Evolutionary conservation across 2,797 vertebrate species (phyloP), one percentile per base, ranked within the genome.

Genomic region (Coregonus ussuriensis): DNA sequence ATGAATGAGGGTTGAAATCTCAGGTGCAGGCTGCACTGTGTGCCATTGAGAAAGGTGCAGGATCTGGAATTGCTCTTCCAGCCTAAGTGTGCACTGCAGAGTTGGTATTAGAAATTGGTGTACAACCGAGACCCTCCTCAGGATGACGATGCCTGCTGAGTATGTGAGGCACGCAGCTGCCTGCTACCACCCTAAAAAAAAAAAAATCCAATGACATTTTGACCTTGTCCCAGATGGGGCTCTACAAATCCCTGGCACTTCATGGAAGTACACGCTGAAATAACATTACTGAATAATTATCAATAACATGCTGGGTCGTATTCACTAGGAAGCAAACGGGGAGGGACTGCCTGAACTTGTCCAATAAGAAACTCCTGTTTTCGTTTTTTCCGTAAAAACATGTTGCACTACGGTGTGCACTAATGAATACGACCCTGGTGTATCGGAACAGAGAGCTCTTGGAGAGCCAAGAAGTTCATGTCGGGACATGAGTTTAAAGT

Each of bases 401-500:
- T 9, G 21, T 25, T 13, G 7, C 3, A 21, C 59, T 25, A 11
- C 11, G 21, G 21, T 21, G 56, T 21, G n/a, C 2, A 21, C 56
- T 59, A 59, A 59, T 56, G n/a, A 59, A 59, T 59, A 21, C 2
- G 56, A 59, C 56, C 59, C 7, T 25, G 11, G n/a, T 63, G 21
- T 25, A 13, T 63, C 9, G 14, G 29, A 2, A 33, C 25, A 33
- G 13, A 16, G 54, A n/a, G 65, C 13, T 29, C 47, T 14, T 5
- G 25, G 21, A 15, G 51, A 31, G 33, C 51, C 14, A 11, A 51
- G 25, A 53, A 72, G 52, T 75, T 77, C 79, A 74, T 77, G 66
- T 14, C 47, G 71, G 77, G 73, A 63, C 72, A 54, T 15, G 74
- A 69, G 47, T 33, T 13, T 37, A 14, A 68, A 68, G 65, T n/a